Base-by-base conservation (phyloP, 2,888 invertebrate species). In the Microplitis deprimator region DNA sequence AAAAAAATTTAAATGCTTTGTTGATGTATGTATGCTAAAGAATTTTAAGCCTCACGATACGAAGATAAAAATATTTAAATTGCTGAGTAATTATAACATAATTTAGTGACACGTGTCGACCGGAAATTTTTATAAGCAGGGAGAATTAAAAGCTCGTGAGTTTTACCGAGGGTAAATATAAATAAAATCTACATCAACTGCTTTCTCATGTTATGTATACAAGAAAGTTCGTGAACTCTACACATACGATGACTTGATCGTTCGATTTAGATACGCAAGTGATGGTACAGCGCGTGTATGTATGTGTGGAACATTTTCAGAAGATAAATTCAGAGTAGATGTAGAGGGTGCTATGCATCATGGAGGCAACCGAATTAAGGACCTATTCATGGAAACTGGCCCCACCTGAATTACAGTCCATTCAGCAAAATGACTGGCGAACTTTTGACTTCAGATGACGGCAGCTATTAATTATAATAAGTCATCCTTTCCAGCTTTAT, bases 381-480 rank as follows among this genome's bases (percentile, higher is more conserved):
- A 83, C 80, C 88, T 86, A 88, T 88, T 88, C 86, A 88, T 79
- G 83, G 84, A 85, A 85, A 73, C 70, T 72, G 79, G 73, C 73
- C 68, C 80, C 82, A 84, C 85, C 85, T 85, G 85, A 88, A 88
- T 89, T 88, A 89, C 87, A 85, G 79, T 79, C 85, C 84, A 89
- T 89, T 89, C 88, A 88, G 74, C 78, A 70, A 77, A 82, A 84
- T 83, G 84, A 84, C 83, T 82, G 65, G 78, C 82, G 78, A 73
- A 81, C 80, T 82, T 83, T 82, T 81, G 78, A 73, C 74, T 74
- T 61, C 68, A 72, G 39, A 59, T 67, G 59, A 60, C 68, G 61
- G 71, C 73, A 68, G 80, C 80, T 85, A 86, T 87, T 86, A 88
- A 87, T 88, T 87, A 85, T 84, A 82, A 85, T 84, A 83, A 85